Evolutionary conservation across 2,113 vertebrate genomes (phyloP), one percentile per base, ranked within the genome.

Genomic region (Actinemys pallida): DNA sequence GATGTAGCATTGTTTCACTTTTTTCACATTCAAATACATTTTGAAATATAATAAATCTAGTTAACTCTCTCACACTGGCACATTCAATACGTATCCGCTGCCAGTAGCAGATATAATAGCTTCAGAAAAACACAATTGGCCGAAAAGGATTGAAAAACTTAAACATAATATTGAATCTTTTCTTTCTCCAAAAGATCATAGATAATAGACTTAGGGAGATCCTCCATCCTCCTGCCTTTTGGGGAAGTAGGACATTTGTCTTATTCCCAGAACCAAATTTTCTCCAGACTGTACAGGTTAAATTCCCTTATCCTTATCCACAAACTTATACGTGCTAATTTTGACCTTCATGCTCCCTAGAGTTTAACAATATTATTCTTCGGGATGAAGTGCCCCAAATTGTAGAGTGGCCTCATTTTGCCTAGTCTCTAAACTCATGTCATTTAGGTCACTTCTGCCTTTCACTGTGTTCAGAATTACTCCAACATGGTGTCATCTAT

Each of bases 21-120:
- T 72, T 92, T 95, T 96, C 94, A 89, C 90, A 95, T 91, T 95
- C 45, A 90, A 45, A 90, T 89, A 90, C 53, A 87, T 59, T 81
- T 39, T 29, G 42, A 59, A 81, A 90, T 84, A 81, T 53, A 29
- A 75, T 42, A 45, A 42, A 75, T 42, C 14, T 42, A 24, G 39
- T 76, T 45, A 45, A 76, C 11, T 39, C n/a, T 76, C 42, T 7
- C 39, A 1, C 42, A 76, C 12, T 6, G 75, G 39, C 42, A 42
- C 6, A 76, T 45, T 76, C 75, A 45, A 76, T 45, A 24, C 4
- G 6, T 76, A 45, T 14, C 42, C 11, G 5, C 14, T 47, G 42
- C 25, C 11, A 76, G 42, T 14, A 47, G 75, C 75, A 25, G 25
- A 76, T 24, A 27, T 24, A 47, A 47, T 7, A 76, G 75, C 20